phyloP scores from a whole-genome alignment of 1,140 invertebrate genomes.

The Druon quercuslanigerum region DNA sequence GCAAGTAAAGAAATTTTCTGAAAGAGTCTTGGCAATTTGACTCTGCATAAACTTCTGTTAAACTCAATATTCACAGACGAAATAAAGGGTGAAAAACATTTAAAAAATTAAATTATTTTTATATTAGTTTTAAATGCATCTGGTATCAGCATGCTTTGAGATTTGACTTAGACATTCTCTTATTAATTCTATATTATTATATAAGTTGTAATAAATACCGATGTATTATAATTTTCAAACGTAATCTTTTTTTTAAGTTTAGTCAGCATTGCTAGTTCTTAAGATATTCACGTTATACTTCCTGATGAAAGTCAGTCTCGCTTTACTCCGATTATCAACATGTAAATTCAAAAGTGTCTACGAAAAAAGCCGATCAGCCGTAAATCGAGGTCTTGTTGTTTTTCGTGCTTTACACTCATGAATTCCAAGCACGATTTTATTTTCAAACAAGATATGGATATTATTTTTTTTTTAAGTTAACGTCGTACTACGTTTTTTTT shows the following conservation, averaged over 20 bases:
- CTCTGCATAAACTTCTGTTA: conserved; percentile 38
- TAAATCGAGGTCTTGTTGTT: neutral
- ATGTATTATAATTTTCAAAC: conserved; percentile 16
- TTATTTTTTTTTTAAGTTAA: no score
- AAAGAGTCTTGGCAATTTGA: conserved; percentile 40
- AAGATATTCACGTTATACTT: conserved; percentile 15
- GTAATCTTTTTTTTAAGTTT: conserved; percentile 1
- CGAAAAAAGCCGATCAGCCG: neutral
- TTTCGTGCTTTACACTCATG: neutral
- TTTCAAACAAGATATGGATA: no score
- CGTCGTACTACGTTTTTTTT: no score
- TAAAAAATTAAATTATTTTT: conserved; percentile 53
- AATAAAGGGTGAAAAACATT: conserved; percentile 35
- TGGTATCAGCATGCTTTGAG: conserved; percentile 45
- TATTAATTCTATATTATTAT: neutral
- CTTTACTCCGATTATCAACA: neutral
- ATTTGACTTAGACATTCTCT: conserved; percentile 6
- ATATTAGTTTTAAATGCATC: conserved; percentile 42
- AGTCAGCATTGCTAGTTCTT: conserved; percentile 8
- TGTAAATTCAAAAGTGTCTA: conserved; percentile 9
- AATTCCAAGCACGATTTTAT: neutral
- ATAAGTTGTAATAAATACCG: conserved; percentile 8
- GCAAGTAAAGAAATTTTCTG: neutral
- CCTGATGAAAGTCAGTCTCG: neutral
- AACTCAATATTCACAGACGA: conserved; percentile 37